phyloP scores from a whole-genome alignment of 2,888 invertebrate genomes.

The Dexiosoma caninum region DNA sequence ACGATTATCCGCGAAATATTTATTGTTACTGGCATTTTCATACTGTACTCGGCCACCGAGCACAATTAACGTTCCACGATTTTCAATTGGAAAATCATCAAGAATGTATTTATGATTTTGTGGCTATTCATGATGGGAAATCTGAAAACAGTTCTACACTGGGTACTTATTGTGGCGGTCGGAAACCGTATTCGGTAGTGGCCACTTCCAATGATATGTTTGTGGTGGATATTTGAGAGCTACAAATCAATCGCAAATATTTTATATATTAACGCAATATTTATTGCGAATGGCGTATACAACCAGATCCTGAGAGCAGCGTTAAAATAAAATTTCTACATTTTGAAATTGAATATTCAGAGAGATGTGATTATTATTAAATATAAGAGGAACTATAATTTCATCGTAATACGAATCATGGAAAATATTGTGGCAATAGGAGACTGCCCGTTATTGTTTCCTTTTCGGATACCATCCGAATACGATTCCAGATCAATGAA shows the following conservation, averaged over 20 bases:
- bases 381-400: constrained; percentile 87
- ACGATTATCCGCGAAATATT: constrained; percentile 90
- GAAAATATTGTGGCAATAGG: constrained; percentile 91
- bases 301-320: constrained; percentile 88
- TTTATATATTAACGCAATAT: constrained; percentile 95
- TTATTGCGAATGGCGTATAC: constrained; percentile 97
- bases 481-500: constrained; percentile 94
- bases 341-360: constrained; percentile 86
- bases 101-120: constrained; percentile 97
- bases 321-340: constrained; percentile 91
- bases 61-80: constrained; percentile 92
- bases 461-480: constrained; percentile 89
- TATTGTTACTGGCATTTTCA: constrained; percentile 99
- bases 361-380: constrained; percentile 95
- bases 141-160: constrained; percentile 90
- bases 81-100: constrained; percentile 97
- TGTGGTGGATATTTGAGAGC: constrained; percentile 94
- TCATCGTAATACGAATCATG: constrained; percentile 81
- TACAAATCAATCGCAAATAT: constrained; percentile 85
- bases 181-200: constrained; percentile 90
- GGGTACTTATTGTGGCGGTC: constrained; percentile 94
- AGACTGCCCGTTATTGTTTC: constrained; percentile 93
- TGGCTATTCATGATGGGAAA: constrained; percentile 95
- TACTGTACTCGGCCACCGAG: constrained; percentile 96
- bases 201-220: constrained; percentile 94